Conservation (phyloP, 2,113 vertebrate genomes). For the Ptilonorhynchus violaceus region DNA sequence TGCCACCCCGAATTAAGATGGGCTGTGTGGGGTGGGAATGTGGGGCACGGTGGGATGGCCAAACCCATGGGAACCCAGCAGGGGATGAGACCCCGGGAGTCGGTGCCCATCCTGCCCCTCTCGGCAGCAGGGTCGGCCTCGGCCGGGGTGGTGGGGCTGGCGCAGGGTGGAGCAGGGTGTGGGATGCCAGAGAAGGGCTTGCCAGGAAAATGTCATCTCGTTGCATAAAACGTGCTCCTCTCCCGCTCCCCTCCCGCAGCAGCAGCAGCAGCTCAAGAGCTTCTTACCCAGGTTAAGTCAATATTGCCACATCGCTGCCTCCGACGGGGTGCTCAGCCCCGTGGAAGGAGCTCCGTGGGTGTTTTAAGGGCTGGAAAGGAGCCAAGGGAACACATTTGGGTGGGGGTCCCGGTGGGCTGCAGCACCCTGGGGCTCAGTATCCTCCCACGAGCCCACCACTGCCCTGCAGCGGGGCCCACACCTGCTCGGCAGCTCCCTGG, state of each 20-base stretch:
- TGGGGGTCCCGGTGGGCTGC: not conserved
- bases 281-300: conserved; percentile 27
- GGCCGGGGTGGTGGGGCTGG: fast-evolving
- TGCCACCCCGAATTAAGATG: fast-evolving
- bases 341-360: not conserved
- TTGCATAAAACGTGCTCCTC: not conserved
- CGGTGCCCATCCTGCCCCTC: not conserved
- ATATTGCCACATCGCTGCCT: not conserved
- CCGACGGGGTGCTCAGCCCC: not conserved
- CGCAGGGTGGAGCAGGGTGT: conserved; percentile 1
- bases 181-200: not conserved
- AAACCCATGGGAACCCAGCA: not conserved
- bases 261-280: not conserved
- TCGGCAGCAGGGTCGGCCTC: fast-evolving
- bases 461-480: fast-evolving
- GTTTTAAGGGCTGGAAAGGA: not conserved
- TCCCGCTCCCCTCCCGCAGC: not conserved
- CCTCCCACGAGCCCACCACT: not conserved
- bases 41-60: fast-evolving
- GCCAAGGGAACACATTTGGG: not conserved
- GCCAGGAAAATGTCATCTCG: not conserved
- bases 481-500: fast-evolving
- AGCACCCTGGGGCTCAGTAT: not conserved
- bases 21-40: not conserved
- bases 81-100: not conserved